Evolutionary conservation across 2,113 vertebrate genomes (phyloP).

Genomic region (Danionella cerebrum): DNA sequence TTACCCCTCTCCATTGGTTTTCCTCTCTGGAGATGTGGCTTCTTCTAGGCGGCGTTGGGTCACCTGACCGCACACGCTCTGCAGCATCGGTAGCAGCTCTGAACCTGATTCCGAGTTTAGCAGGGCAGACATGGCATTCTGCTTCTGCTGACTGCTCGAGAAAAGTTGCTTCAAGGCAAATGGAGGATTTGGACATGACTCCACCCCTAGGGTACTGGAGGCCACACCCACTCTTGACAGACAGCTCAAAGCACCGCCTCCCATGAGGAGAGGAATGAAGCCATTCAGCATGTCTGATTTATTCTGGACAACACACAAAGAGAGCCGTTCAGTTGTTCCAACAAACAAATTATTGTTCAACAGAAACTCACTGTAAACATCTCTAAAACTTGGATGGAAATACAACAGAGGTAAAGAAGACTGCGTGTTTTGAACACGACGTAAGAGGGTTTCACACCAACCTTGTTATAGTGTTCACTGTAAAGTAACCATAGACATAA

Average conservation of each 20-base stretch:
- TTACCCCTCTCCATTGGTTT: constrained; percentile 25
- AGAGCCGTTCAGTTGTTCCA: neutral
- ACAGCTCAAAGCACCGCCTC: constrained; percentile 47
- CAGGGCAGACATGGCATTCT: constrained; percentile 50
- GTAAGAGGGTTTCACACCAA: too few relatives aligned
- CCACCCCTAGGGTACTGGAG: neutral
- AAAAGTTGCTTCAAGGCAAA: neutral
- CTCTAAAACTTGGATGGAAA: too few relatives aligned
- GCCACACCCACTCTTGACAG: constrained; percentile 25
- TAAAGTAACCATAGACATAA: too few relatives aligned
- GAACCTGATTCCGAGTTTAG: constrained; percentile 37
- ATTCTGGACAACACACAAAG: constrained; percentile 47
- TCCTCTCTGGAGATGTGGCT: constrained; percentile 10
- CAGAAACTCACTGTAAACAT: too few relatives aligned
- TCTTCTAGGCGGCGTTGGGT: constrained; percentile 59
- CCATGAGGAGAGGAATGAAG: constrained; percentile 64
- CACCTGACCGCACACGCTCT: constrained; percentile 65
- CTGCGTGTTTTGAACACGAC: too few relatives aligned
- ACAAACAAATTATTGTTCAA: neutral
- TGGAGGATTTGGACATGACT: neutral
- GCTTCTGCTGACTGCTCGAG: constrained; percentile 7
- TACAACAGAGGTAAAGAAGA: too few relatives aligned
- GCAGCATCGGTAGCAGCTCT: constrained; percentile 59
- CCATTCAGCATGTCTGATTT: constrained; percentile 50
- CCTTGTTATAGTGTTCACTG: too few relatives aligned